These are phyloP conservation scores for Cantharis rufa DNA, from an alignment of 2,888 invertebrate species.

Conservation along the genomic window DNA sequence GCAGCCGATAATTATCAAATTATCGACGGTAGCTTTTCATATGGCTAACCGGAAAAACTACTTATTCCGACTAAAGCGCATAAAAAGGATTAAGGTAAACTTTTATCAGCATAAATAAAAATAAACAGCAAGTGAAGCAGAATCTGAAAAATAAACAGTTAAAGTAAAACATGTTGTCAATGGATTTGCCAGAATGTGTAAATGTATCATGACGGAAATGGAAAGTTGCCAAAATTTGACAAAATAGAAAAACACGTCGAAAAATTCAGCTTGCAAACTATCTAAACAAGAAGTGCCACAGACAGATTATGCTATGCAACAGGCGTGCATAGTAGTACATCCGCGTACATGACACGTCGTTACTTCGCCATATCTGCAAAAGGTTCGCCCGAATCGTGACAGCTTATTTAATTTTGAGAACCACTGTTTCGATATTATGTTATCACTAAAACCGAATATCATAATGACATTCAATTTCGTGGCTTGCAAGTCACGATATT, in stretches of 20 bases:
- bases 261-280: not conserved
- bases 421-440: not conserved
- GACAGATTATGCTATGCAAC: not conserved
- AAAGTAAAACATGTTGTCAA: not conserved
- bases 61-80: not conserved
- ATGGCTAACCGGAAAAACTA: no score
- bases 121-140: not conserved
- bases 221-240: not conserved
- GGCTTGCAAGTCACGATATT: not conserved
- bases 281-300: not conserved
- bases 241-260: not conserved
- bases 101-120: not conserved
- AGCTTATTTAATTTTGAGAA: not conserved
- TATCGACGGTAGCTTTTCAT: no score
- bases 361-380: not conserved
- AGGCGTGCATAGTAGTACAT: not conserved
- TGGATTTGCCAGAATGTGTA: not conserved
- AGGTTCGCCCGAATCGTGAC: not conserved
- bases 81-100: not conserved
- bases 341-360: not conserved
- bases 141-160: not conserved
- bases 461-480: not conserved
- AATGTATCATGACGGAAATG: not conserved
- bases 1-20: no score
- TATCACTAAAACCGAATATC: not conserved